Percentiles rank a stretch among this genome's conserved stretches.
phyloP scores from a whole-genome alignment of 2,797 vertebrate species.

The Mus minutoides region DNA sequence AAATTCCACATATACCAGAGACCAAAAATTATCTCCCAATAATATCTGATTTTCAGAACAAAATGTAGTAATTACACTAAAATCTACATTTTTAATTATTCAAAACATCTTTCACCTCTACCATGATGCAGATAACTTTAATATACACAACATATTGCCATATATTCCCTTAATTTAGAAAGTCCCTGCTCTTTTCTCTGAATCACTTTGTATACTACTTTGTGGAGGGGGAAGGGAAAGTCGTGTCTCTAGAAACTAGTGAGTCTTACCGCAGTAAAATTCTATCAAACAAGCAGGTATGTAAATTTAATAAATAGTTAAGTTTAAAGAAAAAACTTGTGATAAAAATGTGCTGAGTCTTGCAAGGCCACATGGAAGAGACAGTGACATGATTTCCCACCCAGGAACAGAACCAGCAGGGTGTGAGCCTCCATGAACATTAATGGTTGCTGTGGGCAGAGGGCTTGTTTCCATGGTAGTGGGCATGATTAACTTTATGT shows the following conservation, averaged over 20 bases:
- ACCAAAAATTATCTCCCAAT: constrained; percentile 58
- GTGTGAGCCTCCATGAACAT: neutral
- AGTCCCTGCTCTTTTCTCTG: neutral
- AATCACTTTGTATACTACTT: neutral
- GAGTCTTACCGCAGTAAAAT: constrained; percentile 35
- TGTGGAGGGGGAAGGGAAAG: rapidly evolving
- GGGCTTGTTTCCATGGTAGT: neutral
- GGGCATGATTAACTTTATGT: neutral
- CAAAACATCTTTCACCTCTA: constrained; percentile 46
- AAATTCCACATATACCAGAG: constrained; percentile 56
- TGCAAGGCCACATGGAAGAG: neutral
- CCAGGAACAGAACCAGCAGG: neutral
- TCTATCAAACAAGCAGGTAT: neutral
- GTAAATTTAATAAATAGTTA: neutral
- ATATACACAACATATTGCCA: neutral
- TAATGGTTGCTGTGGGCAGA: neutral
- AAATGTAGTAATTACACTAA: constrained; percentile 35
- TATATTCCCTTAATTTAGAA: neutral
- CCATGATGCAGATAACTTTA: neutral
- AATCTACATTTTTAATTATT: neutral
- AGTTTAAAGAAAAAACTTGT: neutral
- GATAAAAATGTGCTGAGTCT: neutral
- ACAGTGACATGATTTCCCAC: neutral
- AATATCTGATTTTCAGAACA: constrained; percentile 60
- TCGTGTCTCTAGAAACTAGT: neutral